A percentile compares a stretch with the other conserved stretches of the same genome.
phyloP scores from a whole-genome alignment of 2,113 vertebrate species.

The Anoplopoma fimbria region DNA sequence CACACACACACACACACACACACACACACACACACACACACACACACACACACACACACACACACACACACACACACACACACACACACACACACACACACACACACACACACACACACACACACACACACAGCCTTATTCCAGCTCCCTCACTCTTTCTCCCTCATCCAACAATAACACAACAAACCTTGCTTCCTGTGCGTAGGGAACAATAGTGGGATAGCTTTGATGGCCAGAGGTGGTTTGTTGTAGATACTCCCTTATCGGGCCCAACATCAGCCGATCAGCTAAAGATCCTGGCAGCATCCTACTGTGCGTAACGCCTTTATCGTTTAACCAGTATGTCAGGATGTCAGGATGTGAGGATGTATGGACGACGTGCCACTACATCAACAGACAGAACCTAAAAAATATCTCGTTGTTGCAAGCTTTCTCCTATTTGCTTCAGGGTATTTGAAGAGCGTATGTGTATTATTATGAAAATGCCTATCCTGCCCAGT shows the following conservation, averaged over 20 bases:
- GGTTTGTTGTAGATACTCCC: slow-evolving; percentile 69
- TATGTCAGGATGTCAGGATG: slow-evolving; percentile 47
- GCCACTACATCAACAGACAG: slow-evolving; percentile 19
- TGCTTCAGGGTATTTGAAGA: background rate
- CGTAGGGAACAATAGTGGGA: slow-evolving; percentile 84
- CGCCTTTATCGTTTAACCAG: slow-evolving; percentile 21
- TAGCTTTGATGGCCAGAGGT: slow-evolving; percentile 83
- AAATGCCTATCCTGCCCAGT: background rate
- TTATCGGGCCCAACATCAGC: slow-evolving; percentile 63
- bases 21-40: slow-evolving; percentile 20
- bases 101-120: background rate
- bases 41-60: background rate
- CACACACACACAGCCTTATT: slow-evolving; percentile 28
- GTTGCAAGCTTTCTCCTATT: background rate
- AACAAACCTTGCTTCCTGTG: slow-evolving; percentile 81
- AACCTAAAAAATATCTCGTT: background rate
- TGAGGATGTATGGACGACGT: slow-evolving; percentile 30
- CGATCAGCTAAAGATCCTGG: slow-evolving; percentile 68
- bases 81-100: slow-evolving; percentile 1
- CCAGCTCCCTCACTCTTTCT: slow-evolving; percentile 52
- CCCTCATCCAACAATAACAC: slow-evolving; percentile 85
- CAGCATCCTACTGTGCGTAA: slow-evolving; percentile 24
- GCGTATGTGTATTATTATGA: background rate
- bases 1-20: background rate
- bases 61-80: slow-evolving; percentile 21